Percentiles rank a stretch among this genome's conserved stretches.
Conservation (phyloP, 35 echinoderm and acorn worm species). For the Heliocidaris tuberculata region DNA sequence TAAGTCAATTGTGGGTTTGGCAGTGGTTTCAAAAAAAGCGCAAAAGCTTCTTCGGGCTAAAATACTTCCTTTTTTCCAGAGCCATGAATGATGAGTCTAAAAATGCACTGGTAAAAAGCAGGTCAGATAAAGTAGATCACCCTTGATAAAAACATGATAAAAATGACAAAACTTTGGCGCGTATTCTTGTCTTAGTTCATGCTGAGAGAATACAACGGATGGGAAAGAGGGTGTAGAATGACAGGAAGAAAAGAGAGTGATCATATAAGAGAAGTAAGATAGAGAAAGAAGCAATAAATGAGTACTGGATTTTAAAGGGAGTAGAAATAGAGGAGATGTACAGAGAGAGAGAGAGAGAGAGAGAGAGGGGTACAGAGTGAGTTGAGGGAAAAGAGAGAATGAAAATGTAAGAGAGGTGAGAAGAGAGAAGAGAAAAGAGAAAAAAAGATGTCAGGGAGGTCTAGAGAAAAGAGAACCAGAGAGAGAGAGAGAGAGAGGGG, state of each 20-base stretch:
- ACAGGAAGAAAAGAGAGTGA: no score
- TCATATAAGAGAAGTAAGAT: no score
- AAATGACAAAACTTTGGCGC: neutral
- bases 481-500: no score
- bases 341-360: neutral
- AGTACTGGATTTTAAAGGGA: no score
- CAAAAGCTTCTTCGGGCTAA: neutral
- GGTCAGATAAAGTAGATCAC: neutral
- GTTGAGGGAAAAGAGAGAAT: no score
- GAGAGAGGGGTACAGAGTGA: neutral
- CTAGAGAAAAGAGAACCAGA: no score
- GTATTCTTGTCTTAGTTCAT: neutral
- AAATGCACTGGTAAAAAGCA: neutral
- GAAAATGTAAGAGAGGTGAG: no score
- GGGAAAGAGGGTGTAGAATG: no score
- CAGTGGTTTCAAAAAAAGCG: neutral
- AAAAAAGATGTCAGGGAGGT: no score
- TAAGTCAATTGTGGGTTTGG: neutral
- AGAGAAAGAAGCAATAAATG: neutral
- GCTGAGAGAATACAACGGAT: neutral
- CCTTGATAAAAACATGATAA: neutral
- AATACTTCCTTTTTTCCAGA: neutral
- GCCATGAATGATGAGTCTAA: neutral
- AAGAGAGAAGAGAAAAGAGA: no score
- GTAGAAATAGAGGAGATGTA: no score